These are phyloP conservation scores for Amphiura filiformis DNA, from an alignment of 35 echinoderm and acorn worm species.

Conservation along the genomic window DNA sequence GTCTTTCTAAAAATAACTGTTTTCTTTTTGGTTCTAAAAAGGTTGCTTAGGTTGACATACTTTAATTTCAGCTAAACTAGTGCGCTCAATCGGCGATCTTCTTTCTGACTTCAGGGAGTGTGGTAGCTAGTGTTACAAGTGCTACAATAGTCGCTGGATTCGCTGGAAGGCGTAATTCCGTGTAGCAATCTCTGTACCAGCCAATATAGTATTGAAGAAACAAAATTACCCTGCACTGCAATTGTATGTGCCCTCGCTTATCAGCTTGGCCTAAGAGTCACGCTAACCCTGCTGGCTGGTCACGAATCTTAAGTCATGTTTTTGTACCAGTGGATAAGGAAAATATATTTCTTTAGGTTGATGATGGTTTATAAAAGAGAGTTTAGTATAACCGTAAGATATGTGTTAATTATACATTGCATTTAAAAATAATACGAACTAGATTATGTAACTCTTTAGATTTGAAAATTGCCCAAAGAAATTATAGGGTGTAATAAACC, in stretches of 20 bases:
- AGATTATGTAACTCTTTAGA: no score
- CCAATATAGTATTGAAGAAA: neutral
- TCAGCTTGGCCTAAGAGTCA: neutral
- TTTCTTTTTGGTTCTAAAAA: no score
- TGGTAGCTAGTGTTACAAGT: neutral
- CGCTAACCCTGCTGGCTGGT: neutral
- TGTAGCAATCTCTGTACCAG: neutral
- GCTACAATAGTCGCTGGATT: neutral
- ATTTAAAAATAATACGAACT: no score
- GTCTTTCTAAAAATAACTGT: no score
- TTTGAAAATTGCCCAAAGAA: no score
- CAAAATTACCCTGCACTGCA: neutral
- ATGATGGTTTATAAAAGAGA: neutral
- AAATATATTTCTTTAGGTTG: neutral
- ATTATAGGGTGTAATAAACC: no score
- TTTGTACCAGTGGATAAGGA: neutral
- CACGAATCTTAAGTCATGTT: neutral
- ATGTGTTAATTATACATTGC: neutral
- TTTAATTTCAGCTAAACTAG: slow-evolving; percentile 3
- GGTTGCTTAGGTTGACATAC: neutral
- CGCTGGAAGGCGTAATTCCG: neutral
- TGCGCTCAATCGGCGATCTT: neutral
- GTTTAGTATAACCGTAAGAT: neutral
- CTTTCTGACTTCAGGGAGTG: neutral
- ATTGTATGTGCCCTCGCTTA: neutral